Conservation (phyloP, 1,140 invertebrate genomes). For the Drosophila navojoa region DNA sequence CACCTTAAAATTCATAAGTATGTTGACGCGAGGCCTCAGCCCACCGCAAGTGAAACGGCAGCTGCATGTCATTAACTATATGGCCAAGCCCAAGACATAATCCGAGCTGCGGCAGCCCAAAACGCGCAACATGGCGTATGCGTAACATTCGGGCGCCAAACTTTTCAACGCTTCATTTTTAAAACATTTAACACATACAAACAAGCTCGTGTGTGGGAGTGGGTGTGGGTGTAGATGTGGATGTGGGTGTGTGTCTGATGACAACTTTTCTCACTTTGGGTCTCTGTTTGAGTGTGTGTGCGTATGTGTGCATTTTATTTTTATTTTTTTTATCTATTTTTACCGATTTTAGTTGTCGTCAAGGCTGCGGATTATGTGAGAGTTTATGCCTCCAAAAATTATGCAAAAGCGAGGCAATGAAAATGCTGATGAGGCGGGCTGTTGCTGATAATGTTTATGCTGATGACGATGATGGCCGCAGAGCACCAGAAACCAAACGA, state of each 20-base stretch:
- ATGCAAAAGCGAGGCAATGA: slow-evolving; percentile 56
- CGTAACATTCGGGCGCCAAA: slow-evolving; percentile 56
- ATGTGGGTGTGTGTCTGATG: background rate
- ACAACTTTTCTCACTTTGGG: slow-evolving; percentile 54
- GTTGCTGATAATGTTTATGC: slow-evolving; percentile 50
- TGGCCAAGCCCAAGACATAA: slow-evolving; percentile 50
- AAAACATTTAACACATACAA: slow-evolving; percentile 58
- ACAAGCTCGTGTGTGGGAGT: slow-evolving; percentile 9
- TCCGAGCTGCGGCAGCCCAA: slow-evolving; percentile 32
- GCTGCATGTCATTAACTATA: slow-evolving; percentile 81
- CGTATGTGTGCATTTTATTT: background rate
- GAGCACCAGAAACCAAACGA: slow-evolving; percentile 16
- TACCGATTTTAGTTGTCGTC: slow-evolving; percentile 54
- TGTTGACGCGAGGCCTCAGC: slow-evolving; percentile 46
- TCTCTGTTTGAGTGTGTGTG: background rate
- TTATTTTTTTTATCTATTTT: slow-evolving; percentile 24
- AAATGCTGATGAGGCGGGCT: slow-evolving; percentile 52
- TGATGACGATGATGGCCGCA: slow-evolving; percentile 27
- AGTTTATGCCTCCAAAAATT: slow-evolving; percentile 73
- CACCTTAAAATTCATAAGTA: slow-evolving; percentile 82
- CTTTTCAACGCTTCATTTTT: slow-evolving; percentile 77
- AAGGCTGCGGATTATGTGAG: slow-evolving; percentile 66
- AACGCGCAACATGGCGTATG: slow-evolving; percentile 57
- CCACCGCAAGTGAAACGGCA: slow-evolving; percentile 43
- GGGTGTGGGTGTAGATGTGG: background rate